These are phyloP conservation scores for Spermophilus dauricus DNA, from an alignment of 2,113 vertebrate genomes.

Conservation along the genomic window DNA sequence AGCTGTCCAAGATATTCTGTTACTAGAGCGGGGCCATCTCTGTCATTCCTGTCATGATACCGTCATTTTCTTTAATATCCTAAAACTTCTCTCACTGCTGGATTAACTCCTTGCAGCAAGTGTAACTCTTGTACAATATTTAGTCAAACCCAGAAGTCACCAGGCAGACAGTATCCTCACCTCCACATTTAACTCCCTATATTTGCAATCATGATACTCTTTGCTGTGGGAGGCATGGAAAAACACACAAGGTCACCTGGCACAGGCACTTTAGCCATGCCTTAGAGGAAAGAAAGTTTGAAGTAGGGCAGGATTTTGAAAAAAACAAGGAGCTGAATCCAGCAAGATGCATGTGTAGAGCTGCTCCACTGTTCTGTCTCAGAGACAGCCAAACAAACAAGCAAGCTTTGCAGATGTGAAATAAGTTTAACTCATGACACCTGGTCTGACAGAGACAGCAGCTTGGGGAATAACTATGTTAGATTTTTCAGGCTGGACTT, in stretches of 20 bases:
- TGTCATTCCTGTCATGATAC: not conserved
- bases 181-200: not conserved
- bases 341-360: not conserved
- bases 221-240: not conserved
- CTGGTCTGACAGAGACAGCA: too few relatives aligned
- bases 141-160: not conserved
- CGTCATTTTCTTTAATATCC: not conserved
- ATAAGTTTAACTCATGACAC: not conserved
- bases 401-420: not conserved
- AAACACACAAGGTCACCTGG: not conserved
- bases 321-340: not conserved
- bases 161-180: rapidly evolving
- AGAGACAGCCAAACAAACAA: not conserved
- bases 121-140: not conserved
- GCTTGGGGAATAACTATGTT: not conserved
- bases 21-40: not conserved
- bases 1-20: not conserved
- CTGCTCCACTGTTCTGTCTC: not conserved
- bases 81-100: not conserved
- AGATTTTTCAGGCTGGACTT: not conserved
- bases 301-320: not conserved
- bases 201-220: not conserved
- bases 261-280: not conserved
- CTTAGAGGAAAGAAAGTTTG: not conserved
- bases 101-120: not conserved